Conservation (phyloP, 92 coral and sea anemone species). For the Plumapathes pennacea region DNA sequence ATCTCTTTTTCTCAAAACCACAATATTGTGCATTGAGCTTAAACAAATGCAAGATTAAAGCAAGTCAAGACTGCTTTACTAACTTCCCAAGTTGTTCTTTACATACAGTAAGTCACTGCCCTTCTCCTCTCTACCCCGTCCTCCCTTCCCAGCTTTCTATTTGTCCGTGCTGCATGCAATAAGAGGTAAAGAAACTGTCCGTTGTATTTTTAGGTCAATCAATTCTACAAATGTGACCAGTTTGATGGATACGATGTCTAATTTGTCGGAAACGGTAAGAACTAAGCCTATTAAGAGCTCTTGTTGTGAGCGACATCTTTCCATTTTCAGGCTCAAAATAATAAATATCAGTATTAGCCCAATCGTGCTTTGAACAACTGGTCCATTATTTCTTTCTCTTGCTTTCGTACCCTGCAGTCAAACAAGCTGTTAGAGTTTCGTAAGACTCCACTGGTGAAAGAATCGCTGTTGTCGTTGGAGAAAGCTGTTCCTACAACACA, state of each 20-base stretch:
- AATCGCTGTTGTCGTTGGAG: constrained; percentile 71
- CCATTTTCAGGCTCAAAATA: neutral
- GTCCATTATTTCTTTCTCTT: neutral
- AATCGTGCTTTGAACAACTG: too few species aligned
- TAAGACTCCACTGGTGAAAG: constrained; percentile 76
- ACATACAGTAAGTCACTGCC: too few species aligned
- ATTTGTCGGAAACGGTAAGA: constrained; percentile 72
- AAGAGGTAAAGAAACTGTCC: neutral
- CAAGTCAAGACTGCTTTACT: too few species aligned
- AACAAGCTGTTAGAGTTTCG: constrained; percentile 76
- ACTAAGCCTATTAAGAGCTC: neutral
- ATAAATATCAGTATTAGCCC: too few species aligned
- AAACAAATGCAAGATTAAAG: too few species aligned
- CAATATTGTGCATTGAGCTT: too few species aligned
- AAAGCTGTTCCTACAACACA: constrained; percentile 80
- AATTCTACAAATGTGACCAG: constrained; percentile 35
- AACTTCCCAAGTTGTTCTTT: too few species aligned
- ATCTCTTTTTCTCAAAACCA: too few species aligned
- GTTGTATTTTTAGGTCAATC: constrained; percentile 47
- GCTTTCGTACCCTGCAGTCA: constrained; percentile 30
- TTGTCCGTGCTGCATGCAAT: too few species aligned
- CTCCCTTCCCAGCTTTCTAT: too few species aligned
- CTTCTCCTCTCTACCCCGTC: too few species aligned
- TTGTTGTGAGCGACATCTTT: neutral
- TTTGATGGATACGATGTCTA: constrained; percentile 66